These are phyloP conservation scores for Morone saxatilis DNA, from an alignment of 2,113 vertebrate species.

Conservation along the genomic window DNA sequence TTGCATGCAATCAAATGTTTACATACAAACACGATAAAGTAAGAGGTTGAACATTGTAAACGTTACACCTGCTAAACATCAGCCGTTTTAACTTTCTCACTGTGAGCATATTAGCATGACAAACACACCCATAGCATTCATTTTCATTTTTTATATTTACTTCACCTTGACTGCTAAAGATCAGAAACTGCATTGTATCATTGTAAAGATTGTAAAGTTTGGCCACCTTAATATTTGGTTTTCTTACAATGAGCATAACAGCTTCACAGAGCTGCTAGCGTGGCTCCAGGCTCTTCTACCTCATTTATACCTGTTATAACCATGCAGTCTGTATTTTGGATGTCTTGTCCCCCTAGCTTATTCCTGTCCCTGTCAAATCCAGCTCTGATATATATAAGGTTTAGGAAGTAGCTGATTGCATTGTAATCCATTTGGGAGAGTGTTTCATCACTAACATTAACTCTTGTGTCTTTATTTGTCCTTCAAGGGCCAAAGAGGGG, in stretches of 20 bases:
- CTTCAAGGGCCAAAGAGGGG: constrained; percentile 51
- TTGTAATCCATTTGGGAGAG: constrained; percentile 83
- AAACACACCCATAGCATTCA: neutral
- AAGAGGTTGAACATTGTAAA: too few species aligned
- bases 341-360: constrained; percentile 31
- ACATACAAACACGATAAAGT: too few species aligned
- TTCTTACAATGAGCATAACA: neutral
- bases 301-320: neutral
- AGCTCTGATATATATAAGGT: constrained; percentile 77
- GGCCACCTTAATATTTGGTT: neutral
- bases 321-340: neutral
- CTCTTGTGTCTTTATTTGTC: constrained; percentile 58
- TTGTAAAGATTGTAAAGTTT: too few species aligned
- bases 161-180: neutral
- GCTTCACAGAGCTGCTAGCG: neutral
- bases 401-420: constrained; percentile 81
- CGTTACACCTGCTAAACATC: too few species aligned
- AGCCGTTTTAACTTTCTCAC: too few species aligned
- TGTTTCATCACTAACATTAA: constrained; percentile 83
- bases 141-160: neutral
- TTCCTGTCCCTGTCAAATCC: constrained; percentile 84
- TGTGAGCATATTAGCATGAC: too few species aligned
- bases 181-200: neutral
- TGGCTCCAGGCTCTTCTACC: too few species aligned
- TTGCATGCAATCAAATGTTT: too few species aligned